phyloP scores from a whole-genome alignment of 2,888 invertebrate species.

The Zygaena filipendulae region DNA sequence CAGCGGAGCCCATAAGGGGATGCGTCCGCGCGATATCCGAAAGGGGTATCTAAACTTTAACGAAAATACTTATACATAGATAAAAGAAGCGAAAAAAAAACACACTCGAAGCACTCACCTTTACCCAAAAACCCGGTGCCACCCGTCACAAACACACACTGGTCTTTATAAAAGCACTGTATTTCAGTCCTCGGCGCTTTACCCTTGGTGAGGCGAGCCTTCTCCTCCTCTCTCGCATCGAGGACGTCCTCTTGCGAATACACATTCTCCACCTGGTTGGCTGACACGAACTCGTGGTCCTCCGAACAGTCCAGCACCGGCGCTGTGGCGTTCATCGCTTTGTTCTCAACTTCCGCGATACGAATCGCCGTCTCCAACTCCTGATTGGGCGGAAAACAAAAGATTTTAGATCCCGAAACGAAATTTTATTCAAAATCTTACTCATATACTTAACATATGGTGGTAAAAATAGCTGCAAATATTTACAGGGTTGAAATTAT shows the following conservation, averaged over 20 bases:
- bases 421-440: too few relatives aligned
- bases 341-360: conserved; percentile 40
- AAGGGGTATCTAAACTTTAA: too few relatives aligned
- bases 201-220: conserved; percentile 55
- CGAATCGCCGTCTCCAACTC: conserved; percentile 47
- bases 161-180: conserved; percentile 46
- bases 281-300: conserved; percentile 63
- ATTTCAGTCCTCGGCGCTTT: conserved; percentile 42
- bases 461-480: too few relatives aligned
- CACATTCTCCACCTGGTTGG: conserved; percentile 50
- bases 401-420: too few relatives aligned
- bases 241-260: conserved; percentile 55
- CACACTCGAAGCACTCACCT: conserved; percentile 40
- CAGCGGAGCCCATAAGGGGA: too few relatives aligned
- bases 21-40: too few relatives aligned
- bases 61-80: too few relatives aligned
- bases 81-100: too few relatives aligned
- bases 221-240: conserved; percentile 55
- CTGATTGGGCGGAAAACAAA: too few relatives aligned
- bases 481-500: too few relatives aligned
- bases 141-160: conserved; percentile 59
- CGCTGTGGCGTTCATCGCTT: conserved; percentile 51
- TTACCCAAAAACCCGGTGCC: conserved; percentile 60
- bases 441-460: too few relatives aligned
- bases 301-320: conserved; percentile 57